Evolutionary conservation across 2,888 invertebrate species (phyloP), one percentile per base, ranked within the genome.

Genomic region (Orthonevra nobilis): DNA sequence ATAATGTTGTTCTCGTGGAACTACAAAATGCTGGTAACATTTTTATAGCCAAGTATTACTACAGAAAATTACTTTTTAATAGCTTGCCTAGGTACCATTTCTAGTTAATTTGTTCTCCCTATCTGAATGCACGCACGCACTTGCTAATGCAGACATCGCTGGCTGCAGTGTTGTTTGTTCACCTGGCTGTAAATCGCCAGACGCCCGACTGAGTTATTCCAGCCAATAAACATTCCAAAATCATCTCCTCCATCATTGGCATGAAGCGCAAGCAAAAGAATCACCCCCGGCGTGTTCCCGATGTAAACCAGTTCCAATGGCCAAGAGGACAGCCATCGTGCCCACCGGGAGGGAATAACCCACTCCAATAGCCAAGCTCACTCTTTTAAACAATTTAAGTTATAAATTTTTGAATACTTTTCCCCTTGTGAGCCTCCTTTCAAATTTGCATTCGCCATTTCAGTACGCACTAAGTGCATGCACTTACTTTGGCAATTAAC

Each of bases 401-500:
- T 69, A 75, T 75, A 56, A 63, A 69, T 69, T 75, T 74, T 75
- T 56, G 61, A 69, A 54, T 64, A 30, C 36, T 14, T 7, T 23
- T 20, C 28, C 4, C 36, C 28, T 23, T 44, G 38, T 17, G 15
- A 9, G 54, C 34, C 54, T n/a, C n/a, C n/a, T n/a, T n/a, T n/a
- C n/a, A n/a, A 66, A 66, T 79, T 72, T 79, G 60, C 72, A 73
- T 66, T 70, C 19, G 60, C 34, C 66, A 52, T 61, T 79, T 66
- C 56, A 72, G 66, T 73, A 72, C 66, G 72, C 70, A 79, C 79
- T 73, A 79, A 73, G 79, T 73, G 66, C 66, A 79, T 66, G 61
- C 73, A 73, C 66, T 79, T 79, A 73, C 73, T 61, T 56, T 48
- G 34, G 66, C 79, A 68, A 68, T 79, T 73, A 73, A 79, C 79